A percentile compares a stretch with the other conserved stretches of the same genome.
Conservation (phyloP, 1,140 invertebrate genomes). For the Spodoptera litura region DNA sequence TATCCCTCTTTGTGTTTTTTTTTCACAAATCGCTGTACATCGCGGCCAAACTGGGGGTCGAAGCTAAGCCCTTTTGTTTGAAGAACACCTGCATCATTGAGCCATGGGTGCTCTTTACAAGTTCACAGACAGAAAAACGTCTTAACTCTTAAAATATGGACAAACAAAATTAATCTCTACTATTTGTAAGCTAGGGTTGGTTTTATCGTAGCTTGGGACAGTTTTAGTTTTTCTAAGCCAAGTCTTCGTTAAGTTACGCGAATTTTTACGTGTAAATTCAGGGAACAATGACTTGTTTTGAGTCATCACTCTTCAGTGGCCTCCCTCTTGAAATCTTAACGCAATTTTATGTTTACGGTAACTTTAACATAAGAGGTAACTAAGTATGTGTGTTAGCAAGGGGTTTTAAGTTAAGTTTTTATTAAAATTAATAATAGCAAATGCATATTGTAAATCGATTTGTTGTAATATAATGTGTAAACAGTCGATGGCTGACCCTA, state of each 20-base stretch:
- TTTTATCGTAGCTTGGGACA: conserved; percentile 11
- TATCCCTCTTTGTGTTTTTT: conserved; percentile 63
- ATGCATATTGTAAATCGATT: too few relatives aligned
- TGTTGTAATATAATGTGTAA: too few relatives aligned
- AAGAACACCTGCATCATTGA: conserved; percentile 78
- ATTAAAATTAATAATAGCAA: too few relatives aligned
- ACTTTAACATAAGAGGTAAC: neutral
- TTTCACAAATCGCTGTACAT: conserved; percentile 73
- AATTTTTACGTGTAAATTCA: conserved; percentile 62
- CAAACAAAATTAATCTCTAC: conserved; percentile 46
- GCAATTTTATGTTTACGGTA: conserved; percentile 10
- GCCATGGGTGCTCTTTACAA: conserved; percentile 75
- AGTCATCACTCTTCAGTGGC: conserved; percentile 51
- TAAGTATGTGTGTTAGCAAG: neutral
- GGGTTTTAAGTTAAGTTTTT: neutral
- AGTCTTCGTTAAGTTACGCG: conserved; percentile 57
- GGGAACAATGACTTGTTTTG: conserved; percentile 58
- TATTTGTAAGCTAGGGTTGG: neutral
- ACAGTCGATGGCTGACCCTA: too few relatives aligned
- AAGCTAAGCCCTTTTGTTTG: conserved; percentile 79
- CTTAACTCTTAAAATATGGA: conserved; percentile 40
- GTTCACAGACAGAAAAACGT: conserved; percentile 67
- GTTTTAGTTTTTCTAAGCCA: conserved; percentile 53
- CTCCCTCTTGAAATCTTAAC: conserved; percentile 7
- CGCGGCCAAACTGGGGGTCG: conserved; percentile 67